Conservation (phyloP, 2,888 invertebrate genomes). For the Melanotus villosus region DNA sequence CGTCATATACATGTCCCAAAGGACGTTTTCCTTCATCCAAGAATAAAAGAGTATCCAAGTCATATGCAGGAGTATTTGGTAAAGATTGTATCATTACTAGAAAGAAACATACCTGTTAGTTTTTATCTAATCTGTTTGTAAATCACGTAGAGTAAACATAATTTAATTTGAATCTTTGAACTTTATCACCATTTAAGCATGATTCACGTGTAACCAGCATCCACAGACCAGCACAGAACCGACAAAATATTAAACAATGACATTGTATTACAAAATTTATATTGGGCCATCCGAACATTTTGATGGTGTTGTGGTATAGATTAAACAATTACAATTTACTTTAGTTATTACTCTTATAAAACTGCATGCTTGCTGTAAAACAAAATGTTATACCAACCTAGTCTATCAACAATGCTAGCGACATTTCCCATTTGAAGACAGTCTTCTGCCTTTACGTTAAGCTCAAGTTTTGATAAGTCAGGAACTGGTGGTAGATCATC, state of each 20-base stretch:
- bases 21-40: constrained; percentile 82
- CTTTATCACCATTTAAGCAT: not conserved
- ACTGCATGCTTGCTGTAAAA: too few species aligned
- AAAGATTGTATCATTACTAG: constrained; percentile 83
- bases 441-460: constrained; percentile 82
- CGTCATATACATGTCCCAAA: constrained; percentile 89
- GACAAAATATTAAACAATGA: too few species aligned
- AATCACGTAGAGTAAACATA: too few species aligned
- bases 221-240: too few species aligned
- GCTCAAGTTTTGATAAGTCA: constrained; percentile 74
- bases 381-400: constrained; percentile 72
- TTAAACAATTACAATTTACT: too few species aligned
- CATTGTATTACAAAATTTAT: too few species aligned
- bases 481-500: constrained; percentile 87
- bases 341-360: too few species aligned
- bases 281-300: too few species aligned
- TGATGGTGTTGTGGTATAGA: too few species aligned
- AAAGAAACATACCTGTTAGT: constrained; percentile 62
- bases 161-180: too few species aligned
- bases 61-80: constrained; percentile 82
- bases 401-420: constrained; percentile 78
- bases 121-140: too few species aligned
- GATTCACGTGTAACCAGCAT: too few species aligned
- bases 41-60: constrained; percentile 91
- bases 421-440: constrained; percentile 83